Evolutionary conservation across 2,888 invertebrate species (phyloP), one percentile per base, ranked within the genome.

Genomic region (Lepetodrilus schrolli): DNA sequence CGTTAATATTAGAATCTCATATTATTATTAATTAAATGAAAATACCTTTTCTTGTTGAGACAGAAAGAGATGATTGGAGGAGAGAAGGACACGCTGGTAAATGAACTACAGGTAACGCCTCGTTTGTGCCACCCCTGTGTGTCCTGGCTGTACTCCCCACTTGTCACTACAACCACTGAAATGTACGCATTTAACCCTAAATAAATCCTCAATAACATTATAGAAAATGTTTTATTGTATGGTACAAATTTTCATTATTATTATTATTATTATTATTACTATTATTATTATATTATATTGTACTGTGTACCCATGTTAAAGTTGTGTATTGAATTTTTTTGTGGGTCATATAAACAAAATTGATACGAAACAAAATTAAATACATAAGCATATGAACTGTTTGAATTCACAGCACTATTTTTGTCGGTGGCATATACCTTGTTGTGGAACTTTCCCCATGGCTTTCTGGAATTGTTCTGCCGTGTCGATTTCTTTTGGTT

Each of bases 91-190:
- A 89, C 87, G 78, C 87, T 87, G 58, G 86, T 86, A 76, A 90
- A 89, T 4, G 89, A 88, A 69, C 87, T 89, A 79, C 89, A 88
- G 0, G 89, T 89, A 69, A 89, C 83, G n/a, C 90, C 90, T 74
- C 88, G 76, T 74, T 89, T 89, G 43, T 82, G 66, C 87, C 86
- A 87, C 20, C 48, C 51, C 0, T 80, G 75, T 10, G 77, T 76
- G 26, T 81, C 73, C 4, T 79, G 72, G 21, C 84, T 80, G 75
- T 80, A 83, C 72, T 84, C 77, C 4, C 84, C 87, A 23, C 87
- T 78, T 50, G 89, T 88, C 20, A 88, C 87, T 2, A 89, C 86
- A 23, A 87, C 84, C 74, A 89, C 89, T 89, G 80, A 4, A 80
- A 78, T 36, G 36, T 30, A 65, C 2, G 13, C 2, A 30, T 2